Evolutionary conservation across 1,140 invertebrate species (phyloP).

Genomic region (Octopus bimaculoides): DNA sequence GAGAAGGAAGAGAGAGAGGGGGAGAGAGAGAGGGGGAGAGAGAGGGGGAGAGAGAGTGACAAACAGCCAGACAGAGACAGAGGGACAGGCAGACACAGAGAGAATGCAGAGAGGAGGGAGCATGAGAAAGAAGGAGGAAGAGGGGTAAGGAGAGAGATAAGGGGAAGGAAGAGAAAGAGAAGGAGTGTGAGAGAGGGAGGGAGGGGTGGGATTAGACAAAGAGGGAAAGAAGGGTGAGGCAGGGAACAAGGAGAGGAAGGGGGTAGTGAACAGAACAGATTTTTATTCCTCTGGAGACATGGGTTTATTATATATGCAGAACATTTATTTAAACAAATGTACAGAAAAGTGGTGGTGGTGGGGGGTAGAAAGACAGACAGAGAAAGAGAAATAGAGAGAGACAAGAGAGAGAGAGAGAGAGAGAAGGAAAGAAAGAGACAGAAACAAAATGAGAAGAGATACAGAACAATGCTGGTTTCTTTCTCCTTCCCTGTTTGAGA

Average conservation of each 20-base stretch:
- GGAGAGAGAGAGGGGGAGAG: constrained; percentile 1
- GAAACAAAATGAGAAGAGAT: not conserved
- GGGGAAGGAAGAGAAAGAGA: not conserved
- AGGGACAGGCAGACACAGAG: constrained; percentile 15
- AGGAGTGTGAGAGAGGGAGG: not conserved
- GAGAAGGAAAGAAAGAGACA: not conserved
- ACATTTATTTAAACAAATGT: too few species aligned
- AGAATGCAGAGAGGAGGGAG: constrained; percentile 8
- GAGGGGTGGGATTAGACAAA: not conserved
- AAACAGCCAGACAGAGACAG: not conserved
- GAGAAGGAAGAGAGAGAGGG: constrained; percentile 1
- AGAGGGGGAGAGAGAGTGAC: constrained; percentile 3
- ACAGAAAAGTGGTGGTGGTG: too few species aligned
- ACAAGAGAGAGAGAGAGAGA: not conserved
- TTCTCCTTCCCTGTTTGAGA: too few species aligned
- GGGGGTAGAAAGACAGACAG: not conserved
- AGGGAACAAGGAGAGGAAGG: not conserved
- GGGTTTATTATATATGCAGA: too few species aligned
- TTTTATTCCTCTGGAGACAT: too few species aligned
- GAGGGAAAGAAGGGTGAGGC: not conserved
- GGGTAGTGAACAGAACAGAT: not conserved
- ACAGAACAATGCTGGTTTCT: too few species aligned
- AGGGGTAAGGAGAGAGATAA: not conserved
- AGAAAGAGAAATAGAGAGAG: not conserved
- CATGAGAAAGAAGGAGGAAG: not conserved